phyloP scores from a whole-genome alignment of 2,797 vertebrate species.

The Eulemur rubriventer region DNA sequence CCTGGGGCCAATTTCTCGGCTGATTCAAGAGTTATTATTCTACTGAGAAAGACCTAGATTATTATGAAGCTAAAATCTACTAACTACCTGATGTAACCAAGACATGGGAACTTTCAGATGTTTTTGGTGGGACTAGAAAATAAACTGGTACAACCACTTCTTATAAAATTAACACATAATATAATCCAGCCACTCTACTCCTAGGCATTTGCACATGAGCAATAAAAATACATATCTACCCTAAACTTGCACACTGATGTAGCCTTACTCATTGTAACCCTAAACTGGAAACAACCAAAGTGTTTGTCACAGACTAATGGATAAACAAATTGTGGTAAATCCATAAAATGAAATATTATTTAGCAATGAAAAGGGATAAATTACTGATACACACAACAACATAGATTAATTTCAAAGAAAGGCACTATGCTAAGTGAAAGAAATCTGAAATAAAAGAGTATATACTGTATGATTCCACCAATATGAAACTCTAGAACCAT shows the following conservation, averaged over 20 bases:
- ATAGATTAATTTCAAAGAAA: background rate
- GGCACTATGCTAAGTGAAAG: background rate
- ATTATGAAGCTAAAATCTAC: conserved; percentile 5
- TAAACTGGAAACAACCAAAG: background rate
- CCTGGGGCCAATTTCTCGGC: background rate
- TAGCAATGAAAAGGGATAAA: background rate
- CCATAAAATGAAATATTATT: background rate
- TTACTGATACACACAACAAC: background rate
- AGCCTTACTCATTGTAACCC: background rate
- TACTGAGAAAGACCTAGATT: background rate
- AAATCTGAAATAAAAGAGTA: background rate
- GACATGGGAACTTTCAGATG: background rate
- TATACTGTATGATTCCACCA: background rate
- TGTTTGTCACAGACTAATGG: background rate
- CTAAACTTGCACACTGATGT: background rate
- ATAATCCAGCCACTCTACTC: background rate
- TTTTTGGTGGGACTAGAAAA: background rate
- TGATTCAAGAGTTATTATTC: background rate
- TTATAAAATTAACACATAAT: background rate
- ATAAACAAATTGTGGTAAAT: background rate
- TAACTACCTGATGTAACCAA: background rate
- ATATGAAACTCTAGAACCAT: background rate
- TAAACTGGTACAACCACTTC: background rate
- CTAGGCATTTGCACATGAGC: background rate
- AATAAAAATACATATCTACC: background rate